These are phyloP conservation scores for Sorex maritimensis DNA, from an alignment of 2,797 vertebrate genomes.

Conservation along the genomic window DNA sequence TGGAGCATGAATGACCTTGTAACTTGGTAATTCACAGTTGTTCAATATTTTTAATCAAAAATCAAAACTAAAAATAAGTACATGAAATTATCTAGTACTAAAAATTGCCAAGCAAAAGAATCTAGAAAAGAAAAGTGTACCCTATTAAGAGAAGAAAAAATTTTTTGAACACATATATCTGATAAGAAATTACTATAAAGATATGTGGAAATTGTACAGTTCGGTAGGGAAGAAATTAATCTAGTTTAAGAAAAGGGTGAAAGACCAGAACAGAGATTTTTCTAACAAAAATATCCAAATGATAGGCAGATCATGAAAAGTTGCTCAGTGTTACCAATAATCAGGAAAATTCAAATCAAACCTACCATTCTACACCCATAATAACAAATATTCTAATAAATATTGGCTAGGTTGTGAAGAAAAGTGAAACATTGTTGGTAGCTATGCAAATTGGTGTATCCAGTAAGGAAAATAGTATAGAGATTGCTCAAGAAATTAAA, in stretches of 20 bases:
- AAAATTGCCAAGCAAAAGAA: not conserved
- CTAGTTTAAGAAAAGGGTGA: not conserved
- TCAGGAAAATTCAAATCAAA: not conserved
- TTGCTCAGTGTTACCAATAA: not conserved
- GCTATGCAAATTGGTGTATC: not conserved
- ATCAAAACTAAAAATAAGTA: not conserved
- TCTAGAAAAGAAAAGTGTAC: not conserved
- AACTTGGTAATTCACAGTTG: too few species aligned
- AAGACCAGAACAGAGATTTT: not conserved
- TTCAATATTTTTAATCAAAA: too few species aligned
- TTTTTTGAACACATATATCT: not conserved
- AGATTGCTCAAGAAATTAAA: not conserved
- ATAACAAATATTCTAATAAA: not conserved
- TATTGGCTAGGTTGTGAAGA: not conserved
- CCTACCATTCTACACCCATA: not conserved
- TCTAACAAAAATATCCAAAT: constrained; percentile 11
- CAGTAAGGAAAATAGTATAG: not conserved
- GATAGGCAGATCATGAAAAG: not conserved
- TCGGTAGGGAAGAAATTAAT: not conserved
- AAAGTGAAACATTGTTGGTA: not conserved
- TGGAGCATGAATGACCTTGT: too few species aligned
- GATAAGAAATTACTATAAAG: not conserved
- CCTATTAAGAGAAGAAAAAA: constrained; percentile 6
- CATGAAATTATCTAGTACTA: not conserved
- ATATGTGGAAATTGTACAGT: not conserved